phyloP scores from a whole-genome alignment of 2,888 invertebrate species.

The Drosophila colorata region DNA sequence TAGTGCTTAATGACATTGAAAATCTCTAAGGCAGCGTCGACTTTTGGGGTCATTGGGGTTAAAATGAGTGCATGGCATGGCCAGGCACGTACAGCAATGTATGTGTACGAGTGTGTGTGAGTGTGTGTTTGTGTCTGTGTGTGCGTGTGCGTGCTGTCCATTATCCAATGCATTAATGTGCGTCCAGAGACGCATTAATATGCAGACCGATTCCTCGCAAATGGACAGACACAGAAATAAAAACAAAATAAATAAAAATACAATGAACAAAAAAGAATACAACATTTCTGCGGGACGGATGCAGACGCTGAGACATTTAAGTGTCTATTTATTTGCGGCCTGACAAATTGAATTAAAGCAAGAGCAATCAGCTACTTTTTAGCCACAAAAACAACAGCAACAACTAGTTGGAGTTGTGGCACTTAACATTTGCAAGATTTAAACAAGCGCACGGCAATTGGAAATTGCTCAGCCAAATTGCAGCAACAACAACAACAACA shows the following conservation, averaged over 20 bases:
- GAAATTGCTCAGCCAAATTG: constrained; percentile 53
- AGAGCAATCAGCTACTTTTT: constrained; percentile 41
- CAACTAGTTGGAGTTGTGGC: constrained; percentile 14
- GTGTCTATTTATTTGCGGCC: constrained; percentile 68
- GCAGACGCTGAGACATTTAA: constrained; percentile 59
- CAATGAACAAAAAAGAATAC: constrained; percentile 10
- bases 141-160: constrained; percentile 40
- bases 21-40: constrained; percentile 41
- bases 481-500: constrained; percentile 21
- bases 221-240: constrained; percentile 17
- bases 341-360: constrained; percentile 77
- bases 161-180: constrained; percentile 79
- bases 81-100: constrained; percentile 43
- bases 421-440: constrained; percentile 38
- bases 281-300: constrained; percentile 29
- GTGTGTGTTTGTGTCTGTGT: constrained; percentile 10
- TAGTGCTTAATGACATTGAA: constrained; percentile 73
- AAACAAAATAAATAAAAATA: constrained; percentile 3
- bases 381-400: constrained; percentile 14
- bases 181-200: constrained; percentile 77
- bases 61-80: constrained; percentile 68
- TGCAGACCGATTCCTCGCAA: constrained; percentile 54
- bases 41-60: constrained; percentile 71
- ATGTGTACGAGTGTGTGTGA: constrained; percentile 1
- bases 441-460: constrained; percentile 47